Conservation (phyloP, 64 coral and sea anemone species). For the Pachyseris speciosa region DNA sequence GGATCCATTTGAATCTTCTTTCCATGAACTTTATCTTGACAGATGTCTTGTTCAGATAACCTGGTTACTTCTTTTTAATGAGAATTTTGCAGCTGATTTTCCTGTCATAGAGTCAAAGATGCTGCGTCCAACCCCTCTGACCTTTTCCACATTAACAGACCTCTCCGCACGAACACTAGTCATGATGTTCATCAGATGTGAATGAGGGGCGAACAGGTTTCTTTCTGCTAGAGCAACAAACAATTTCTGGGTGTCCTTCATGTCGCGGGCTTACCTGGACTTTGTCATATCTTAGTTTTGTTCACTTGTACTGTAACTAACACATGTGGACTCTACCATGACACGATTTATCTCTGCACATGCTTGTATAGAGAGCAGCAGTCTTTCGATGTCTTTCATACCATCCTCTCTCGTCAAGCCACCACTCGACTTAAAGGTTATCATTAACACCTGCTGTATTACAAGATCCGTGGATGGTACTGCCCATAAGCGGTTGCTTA, state of each 20-base stretch:
- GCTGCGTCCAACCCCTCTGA: too few relatives aligned
- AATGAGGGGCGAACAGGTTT: slow-evolving; percentile 5
- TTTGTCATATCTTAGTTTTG: background rate
- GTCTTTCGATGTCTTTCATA: too few relatives aligned
- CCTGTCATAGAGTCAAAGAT: too few relatives aligned
- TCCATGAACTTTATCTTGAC: slow-evolving; percentile 27
- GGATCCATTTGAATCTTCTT: slow-evolving; percentile 33
- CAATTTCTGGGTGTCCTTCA: slow-evolving; percentile 15
- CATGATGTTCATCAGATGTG: slow-evolving; percentile 12
- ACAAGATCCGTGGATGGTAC: too few relatives aligned
- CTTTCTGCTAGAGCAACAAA: slow-evolving; percentile 24
- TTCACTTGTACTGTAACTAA: background rate
- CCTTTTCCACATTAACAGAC: too few relatives aligned
- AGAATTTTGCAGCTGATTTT: too few relatives aligned
- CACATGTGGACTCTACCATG: slow-evolving; percentile 16
- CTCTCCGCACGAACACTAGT: slow-evolving; percentile 14
- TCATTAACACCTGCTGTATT: slow-evolving; percentile 48
- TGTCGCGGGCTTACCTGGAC: background rate
- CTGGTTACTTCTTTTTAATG: background rate
- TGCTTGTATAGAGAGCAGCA: too few relatives aligned
- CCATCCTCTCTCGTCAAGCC: slow-evolving; percentile 34
- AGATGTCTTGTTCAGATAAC: background rate
- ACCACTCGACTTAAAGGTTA: slow-evolving; percentile 42
- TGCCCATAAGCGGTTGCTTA: too few relatives aligned
- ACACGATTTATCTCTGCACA: too few relatives aligned